These are phyloP conservation scores for Pagetopsis macropterus DNA, from an alignment of 2,797 vertebrate genomes.

Conservation along the genomic window DNA sequence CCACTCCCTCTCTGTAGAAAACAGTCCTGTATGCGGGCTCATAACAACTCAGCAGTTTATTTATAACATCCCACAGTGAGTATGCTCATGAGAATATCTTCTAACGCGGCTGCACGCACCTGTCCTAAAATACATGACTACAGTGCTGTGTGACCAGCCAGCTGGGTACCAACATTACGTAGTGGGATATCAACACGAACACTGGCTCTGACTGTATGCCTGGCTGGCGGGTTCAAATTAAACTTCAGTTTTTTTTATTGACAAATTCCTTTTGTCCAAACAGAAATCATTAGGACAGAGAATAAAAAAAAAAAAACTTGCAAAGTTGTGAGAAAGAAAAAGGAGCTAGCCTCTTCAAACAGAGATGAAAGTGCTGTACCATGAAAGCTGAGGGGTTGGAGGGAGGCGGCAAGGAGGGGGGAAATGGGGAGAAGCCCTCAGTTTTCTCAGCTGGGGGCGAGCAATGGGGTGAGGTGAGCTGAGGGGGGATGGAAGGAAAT, in stretches of 20 bases:
- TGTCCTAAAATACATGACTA: slow-evolving; percentile 58
- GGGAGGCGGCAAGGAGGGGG: slow-evolving; percentile 16
- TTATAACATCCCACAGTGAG: slow-evolving; percentile 73
- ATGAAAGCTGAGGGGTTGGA: slow-evolving; percentile 27
- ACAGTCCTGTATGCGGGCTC: slow-evolving; percentile 70
- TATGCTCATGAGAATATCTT: slow-evolving; percentile 62
- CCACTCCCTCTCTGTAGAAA: slow-evolving; percentile 67
- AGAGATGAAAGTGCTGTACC: slow-evolving; percentile 40
- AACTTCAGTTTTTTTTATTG: slow-evolving; percentile 11
- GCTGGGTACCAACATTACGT: slow-evolving; percentile 44
- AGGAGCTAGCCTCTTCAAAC: neutral
- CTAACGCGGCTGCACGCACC: slow-evolving; percentile 62
- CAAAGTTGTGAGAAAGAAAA: slow-evolving; percentile 10
- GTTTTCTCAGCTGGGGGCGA: slow-evolving; percentile 69
- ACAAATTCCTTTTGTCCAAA: slow-evolving; percentile 18
- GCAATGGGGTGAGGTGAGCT: slow-evolving; percentile 60
- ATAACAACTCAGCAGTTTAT: slow-evolving; percentile 81
- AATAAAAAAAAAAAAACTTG: neutral
- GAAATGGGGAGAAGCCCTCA: slow-evolving; percentile 41
- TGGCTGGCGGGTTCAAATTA: neutral
- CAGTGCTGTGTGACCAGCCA: slow-evolving; percentile 41
- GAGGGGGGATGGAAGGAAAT: slow-evolving; percentile 63
- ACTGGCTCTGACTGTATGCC: slow-evolving; percentile 4
- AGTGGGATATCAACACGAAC: slow-evolving; percentile 1
- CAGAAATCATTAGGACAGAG: neutral